phyloP scores from a whole-genome alignment of 1,140 invertebrate genomes.

The Eriocheir sinensis region DNA sequence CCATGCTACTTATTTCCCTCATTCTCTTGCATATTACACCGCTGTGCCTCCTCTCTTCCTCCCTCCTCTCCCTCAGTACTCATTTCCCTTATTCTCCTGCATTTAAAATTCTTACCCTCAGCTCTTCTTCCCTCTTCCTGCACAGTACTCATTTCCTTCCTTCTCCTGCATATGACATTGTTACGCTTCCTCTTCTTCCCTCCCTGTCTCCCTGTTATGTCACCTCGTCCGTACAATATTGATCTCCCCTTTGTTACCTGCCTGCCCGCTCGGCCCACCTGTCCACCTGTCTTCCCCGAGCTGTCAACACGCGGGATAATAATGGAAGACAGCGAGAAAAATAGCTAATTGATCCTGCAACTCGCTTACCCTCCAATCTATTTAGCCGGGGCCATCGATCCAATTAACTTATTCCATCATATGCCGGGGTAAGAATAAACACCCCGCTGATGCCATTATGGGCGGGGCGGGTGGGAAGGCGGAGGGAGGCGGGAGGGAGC shows the following conservation, averaged over 20 bases:
- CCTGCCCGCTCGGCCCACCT: not conserved
- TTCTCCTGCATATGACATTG: too few relatives aligned
- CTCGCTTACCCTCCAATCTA: not conserved
- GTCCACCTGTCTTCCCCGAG: too few relatives aligned
- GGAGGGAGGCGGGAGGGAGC: too few relatives aligned
- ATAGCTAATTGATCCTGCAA: not conserved
- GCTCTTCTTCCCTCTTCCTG: too few relatives aligned
- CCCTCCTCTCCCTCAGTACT: too few relatives aligned
- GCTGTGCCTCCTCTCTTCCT: too few relatives aligned
- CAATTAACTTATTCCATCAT: not conserved
- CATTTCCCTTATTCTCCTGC: too few relatives aligned
- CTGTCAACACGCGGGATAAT: not conserved
- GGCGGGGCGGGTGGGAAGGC: not conserved
- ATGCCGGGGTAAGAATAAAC: not conserved
- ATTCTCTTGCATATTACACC: too few relatives aligned
- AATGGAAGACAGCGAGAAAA: not conserved
- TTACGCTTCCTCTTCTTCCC: too few relatives aligned
- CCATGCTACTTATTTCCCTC: too few relatives aligned
- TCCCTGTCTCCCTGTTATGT: not conserved
- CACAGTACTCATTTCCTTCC: too few relatives aligned
- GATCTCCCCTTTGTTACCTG: not conserved
- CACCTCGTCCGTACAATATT: not conserved
- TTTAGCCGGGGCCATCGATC: not conserved
- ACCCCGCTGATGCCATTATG: not conserved
- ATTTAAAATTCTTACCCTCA: too few relatives aligned